Base-by-base conservation (phyloP, 2,113 vertebrate genomes). In the Melanotaenia duboulayi region DNA sequence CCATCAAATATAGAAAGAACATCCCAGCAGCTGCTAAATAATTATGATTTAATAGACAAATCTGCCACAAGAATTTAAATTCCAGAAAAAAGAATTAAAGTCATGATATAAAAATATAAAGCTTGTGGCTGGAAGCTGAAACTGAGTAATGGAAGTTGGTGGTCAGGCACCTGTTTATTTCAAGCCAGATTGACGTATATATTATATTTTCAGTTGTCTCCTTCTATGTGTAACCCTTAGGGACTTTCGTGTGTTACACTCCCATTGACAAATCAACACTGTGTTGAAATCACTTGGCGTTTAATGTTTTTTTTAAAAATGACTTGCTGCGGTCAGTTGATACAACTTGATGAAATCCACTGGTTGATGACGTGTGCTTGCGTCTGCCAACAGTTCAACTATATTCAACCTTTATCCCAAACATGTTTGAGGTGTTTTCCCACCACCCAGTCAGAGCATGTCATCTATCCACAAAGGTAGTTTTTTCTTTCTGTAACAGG, bases 201-300 rank as follows among this genome's bases (percentile, higher is more conserved):
- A 35, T 14, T 51, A 23, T 52, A 11, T 52, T 39, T 17, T 20
- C 7, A 25, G 4, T 48, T 32, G n/a, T n/a, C 32, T 48, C 24
- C 17, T 35, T 49, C 44, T 13, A 20, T n/a, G 20, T 8, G 1
- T 46, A n/a, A 24, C 6, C 16, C 19, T 14, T 3, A 23, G 37
- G n/a, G 32, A n/a, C 4, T 58, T 69, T 69, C 13, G 14, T 11
- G 7, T 66, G 40, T 56, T 67, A 68, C 55, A 12, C 49, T 22
- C 20, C 0, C 0, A 35, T 9, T 65, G 50, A 65, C 39, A 48
- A 40, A 50, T 75, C 37, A 1, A 44, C 71, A 23, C 17, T 12
- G 23, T 84, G 69, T 55, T 19, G 55, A 69, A 68, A 79, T 54
- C 37, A 3, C 62, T 0, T 0, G 0, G 1, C 17, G 19, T 32